Evolutionary conservation across 2,113 vertebrate genomes (phyloP).

Genomic region (Hemicordylus capensis): DNA sequence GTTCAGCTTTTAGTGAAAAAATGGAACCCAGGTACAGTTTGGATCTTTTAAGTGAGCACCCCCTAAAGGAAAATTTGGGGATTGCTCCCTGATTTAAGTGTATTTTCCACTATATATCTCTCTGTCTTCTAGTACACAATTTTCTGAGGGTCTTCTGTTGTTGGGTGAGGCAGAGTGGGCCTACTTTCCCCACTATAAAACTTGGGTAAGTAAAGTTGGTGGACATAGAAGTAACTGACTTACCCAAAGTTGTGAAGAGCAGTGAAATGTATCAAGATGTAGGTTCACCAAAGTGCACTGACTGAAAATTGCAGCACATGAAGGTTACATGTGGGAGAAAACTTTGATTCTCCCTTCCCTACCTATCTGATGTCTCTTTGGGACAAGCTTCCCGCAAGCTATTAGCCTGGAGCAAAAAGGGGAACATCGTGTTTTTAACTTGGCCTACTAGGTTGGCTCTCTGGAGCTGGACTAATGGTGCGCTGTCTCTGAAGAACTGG

Average conservation of each 20-base stretch:
- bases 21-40: constrained; percentile 3
- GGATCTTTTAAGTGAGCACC: constrained; percentile 37
- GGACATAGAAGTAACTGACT: background rate
- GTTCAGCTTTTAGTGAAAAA: background rate
- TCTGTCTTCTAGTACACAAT: background rate
- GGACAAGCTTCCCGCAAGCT: background rate
- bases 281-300: background rate
- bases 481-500: background rate
- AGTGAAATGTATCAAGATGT: background rate
- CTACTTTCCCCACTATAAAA: background rate
- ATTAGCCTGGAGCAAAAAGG: background rate
- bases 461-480: background rate
- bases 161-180: background rate
- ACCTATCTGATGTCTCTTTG: background rate
- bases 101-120: background rate
- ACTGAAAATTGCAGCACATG: background rate
- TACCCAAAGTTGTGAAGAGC: background rate
- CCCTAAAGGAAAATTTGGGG: constrained; percentile 35
- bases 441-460: background rate
- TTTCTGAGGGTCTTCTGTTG: background rate
- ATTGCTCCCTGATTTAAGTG: background rate
- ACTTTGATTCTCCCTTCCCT: background rate
- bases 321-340: background rate
- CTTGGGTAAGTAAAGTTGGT: background rate
- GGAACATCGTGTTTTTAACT: background rate